Percentiles rank a stretch among this genome's conserved stretches.
Evolutionary conservation across 2,113 vertebrate species (phyloP).

Genomic region (Hemichromis elongatus): DNA sequence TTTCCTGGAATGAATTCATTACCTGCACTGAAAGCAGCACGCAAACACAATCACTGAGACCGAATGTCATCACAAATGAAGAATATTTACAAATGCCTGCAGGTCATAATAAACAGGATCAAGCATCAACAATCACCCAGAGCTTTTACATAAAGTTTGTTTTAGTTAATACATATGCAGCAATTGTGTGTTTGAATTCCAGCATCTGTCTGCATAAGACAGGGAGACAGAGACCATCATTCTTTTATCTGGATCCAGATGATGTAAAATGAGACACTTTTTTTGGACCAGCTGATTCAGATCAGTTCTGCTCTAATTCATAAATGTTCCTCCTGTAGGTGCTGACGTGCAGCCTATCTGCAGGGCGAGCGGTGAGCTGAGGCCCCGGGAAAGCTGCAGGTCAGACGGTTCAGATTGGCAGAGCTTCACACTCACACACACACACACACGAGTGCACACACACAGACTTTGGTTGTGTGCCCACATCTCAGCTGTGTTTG

Average conservation of each 20-base stretch:
- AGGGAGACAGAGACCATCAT: background rate
- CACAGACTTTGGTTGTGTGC: background rate
- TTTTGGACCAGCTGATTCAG: background rate
- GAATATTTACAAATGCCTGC: background rate
- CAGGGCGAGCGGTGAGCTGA: background rate
- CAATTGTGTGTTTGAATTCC: background rate
- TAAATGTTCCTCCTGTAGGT: background rate
- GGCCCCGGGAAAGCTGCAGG: background rate
- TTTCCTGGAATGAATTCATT: background rate
- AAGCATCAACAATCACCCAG: background rate
- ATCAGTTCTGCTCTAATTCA: background rate
- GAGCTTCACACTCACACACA: background rate
- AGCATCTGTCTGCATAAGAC: background rate
- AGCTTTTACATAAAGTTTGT: background rate
- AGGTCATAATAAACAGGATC: background rate
- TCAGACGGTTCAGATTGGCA: constrained; percentile 38
- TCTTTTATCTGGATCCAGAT: background rate
- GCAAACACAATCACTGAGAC: background rate
- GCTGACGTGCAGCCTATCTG: background rate
- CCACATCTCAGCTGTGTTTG: constrained; percentile 1
- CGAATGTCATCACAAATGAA: background rate
- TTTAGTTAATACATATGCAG: background rate
- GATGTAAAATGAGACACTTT: background rate
- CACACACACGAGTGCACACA: background rate
- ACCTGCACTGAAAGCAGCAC: background rate